Conservation (phyloP, 2,888 invertebrate species). For the Epicampocera succincta region DNA sequence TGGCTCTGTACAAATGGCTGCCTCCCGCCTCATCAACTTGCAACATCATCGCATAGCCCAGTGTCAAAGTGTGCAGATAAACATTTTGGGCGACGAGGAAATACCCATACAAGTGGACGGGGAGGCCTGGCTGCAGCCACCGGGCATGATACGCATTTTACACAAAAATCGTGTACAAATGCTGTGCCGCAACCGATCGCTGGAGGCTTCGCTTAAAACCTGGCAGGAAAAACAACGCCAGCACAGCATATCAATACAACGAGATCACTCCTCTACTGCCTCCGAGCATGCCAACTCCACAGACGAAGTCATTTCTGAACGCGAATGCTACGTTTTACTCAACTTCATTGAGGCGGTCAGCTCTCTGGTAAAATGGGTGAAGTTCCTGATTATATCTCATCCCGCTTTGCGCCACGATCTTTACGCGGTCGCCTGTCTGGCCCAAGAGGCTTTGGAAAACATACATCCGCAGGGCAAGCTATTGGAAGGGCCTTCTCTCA, state of each 20-base stretch:
- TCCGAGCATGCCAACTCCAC: constrained; percentile 79
- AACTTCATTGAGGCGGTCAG: constrained; percentile 92
- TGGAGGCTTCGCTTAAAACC: constrained; percentile 93
- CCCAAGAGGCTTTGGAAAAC: constrained; percentile 86
- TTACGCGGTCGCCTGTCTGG: constrained; percentile 88
- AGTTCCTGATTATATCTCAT: constrained; percentile 86
- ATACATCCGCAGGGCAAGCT: constrained; percentile 92
- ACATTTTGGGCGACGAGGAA: constrained; percentile 94
- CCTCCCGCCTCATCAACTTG: constrained; percentile 95
- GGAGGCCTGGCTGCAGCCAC: constrained; percentile 98
- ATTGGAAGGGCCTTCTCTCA: constrained; percentile 88
- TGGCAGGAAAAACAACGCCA: constrained; percentile 93
- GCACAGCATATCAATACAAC: constrained; percentile 82
- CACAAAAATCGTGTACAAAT: constrained; percentile 99
- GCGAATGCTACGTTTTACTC: constrained; percentile 83
- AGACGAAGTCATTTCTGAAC: constrained; percentile 82
- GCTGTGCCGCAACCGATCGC: constrained; percentile 93
- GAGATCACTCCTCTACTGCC: constrained; percentile 81
- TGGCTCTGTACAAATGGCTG: constrained; percentile 98
- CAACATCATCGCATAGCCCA: constrained; percentile 99
- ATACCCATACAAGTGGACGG: constrained; percentile 98
- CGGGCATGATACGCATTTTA: constrained; percentile 96
- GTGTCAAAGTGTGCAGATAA: constrained; percentile 97
- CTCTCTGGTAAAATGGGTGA: constrained; percentile 92
- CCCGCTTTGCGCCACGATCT: constrained; percentile 87